These are phyloP conservation scores for Autographa pulchrina DNA, from an alignment of 2,888 invertebrate species.

Conservation along the genomic window DNA sequence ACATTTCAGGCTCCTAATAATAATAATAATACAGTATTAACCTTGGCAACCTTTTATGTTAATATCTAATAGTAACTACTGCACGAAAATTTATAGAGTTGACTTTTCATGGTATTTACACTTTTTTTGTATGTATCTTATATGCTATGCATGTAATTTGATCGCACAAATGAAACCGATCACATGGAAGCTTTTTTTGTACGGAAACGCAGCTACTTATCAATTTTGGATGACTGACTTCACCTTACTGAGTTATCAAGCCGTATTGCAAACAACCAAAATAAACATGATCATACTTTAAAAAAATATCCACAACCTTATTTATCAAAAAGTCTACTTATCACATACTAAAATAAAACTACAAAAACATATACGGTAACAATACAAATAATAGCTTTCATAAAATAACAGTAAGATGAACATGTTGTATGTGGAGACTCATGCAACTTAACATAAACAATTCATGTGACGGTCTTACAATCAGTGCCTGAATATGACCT, in stretches of 20 bases:
- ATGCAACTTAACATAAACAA: too few relatives aligned
- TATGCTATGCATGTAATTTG: neutral
- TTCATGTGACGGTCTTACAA: too few relatives aligned
- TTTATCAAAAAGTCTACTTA: neutral
- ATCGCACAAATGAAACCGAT: slow-evolving; percentile 10
- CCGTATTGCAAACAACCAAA: slow-evolving; percentile 23
- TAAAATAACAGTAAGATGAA: too few relatives aligned
- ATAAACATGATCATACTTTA: slow-evolving; percentile 19
- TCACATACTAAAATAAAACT: too few relatives aligned
- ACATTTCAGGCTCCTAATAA: too few relatives aligned
- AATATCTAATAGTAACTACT: neutral
- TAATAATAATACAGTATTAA: neutral
- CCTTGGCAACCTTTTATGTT: neutral
- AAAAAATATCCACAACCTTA: neutral
- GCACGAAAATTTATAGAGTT: too few relatives aligned
- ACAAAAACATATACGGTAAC: too few relatives aligned
- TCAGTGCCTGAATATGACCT: too few relatives aligned
- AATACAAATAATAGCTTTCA: too few relatives aligned
- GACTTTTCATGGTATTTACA: too few relatives aligned
- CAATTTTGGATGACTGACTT: slow-evolving; percentile 40
- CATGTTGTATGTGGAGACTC: too few relatives aligned
- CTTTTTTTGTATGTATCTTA: too few relatives aligned
- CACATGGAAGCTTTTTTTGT: slow-evolving; percentile 21
- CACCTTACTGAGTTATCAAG: slow-evolving; percentile 11
- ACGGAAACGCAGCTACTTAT: slow-evolving; percentile 25